These are phyloP conservation scores for Vultur gryphus DNA, from an alignment of 2,797 vertebrate species.

Conservation along the genomic window DNA sequence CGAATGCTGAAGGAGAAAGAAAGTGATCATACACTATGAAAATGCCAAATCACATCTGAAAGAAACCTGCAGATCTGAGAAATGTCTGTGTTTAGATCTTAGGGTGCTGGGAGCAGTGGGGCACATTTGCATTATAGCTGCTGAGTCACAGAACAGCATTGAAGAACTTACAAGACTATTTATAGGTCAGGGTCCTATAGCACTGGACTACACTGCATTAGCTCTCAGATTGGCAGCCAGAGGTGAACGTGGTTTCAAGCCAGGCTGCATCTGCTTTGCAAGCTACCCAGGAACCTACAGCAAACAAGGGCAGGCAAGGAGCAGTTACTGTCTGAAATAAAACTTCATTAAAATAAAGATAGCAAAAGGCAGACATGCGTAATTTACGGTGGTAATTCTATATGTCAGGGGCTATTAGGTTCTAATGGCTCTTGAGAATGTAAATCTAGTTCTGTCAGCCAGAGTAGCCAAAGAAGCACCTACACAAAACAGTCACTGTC, in stretches of 20 bases:
- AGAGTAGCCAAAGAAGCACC: slow-evolving; percentile 31
- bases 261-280: slow-evolving; percentile 32
- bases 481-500: slow-evolving; percentile 41
- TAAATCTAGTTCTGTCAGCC: slow-evolving; percentile 39
- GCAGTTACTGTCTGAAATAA: slow-evolving; percentile 48
- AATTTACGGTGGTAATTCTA: slow-evolving; percentile 49
- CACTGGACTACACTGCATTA: slow-evolving; percentile 5
- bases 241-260: not conserved
- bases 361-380: slow-evolving; percentile 57
- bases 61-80: slow-evolving; percentile 18
- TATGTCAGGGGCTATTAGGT: slow-evolving; percentile 41
- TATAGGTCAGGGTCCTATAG: slow-evolving; percentile 23
- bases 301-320: slow-evolving; percentile 43
- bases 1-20: not conserved
- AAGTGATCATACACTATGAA: not conserved
- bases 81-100: not conserved
- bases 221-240: not conserved
- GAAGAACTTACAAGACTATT: slow-evolving; percentile 22
- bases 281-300: slow-evolving; percentile 30
- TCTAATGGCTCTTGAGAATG: slow-evolving; percentile 50
- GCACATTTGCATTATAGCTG: slow-evolving; percentile 27
- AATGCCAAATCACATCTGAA: not conserved
- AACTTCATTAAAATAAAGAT: slow-evolving; percentile 56
- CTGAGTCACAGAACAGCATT: slow-evolving; percentile 56
- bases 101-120: not conserved